Evolutionary conservation across 2,797 vertebrate genomes (phyloP), one percentile per base, ranked within the genome.

Genomic region (Emydoidea blandingii): DNA sequence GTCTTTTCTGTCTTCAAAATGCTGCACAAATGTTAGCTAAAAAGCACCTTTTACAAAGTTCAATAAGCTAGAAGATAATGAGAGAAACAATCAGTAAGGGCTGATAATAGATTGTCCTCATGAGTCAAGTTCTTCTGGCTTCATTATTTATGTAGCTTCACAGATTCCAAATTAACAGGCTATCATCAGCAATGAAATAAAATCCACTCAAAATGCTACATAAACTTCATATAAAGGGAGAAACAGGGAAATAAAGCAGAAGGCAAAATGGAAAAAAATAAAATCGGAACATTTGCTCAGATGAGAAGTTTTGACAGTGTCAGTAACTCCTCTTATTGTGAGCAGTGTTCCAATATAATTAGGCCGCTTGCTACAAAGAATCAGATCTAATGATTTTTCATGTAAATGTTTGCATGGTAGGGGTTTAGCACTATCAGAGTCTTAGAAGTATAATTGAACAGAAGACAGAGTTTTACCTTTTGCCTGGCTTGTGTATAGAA

Each of bases 291-390:
- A 86, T 91, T 74, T 94, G 85, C 87, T 52, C 21, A 44, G 31
- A 90, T 81, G 29, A 76, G 65, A 72, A 37, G 8, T 74, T 96
- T 91, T 90, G 85, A 87, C 87, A 81, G 54, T 88, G 49, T 92
- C 90, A 82, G 86, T 85, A 94, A 47, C 31, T 92, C 81, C 29
- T 89, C 29, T n/a, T 85, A 37, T 82, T 95, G 62, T 11, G 2
- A 91, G 53, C 82, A 87, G 54, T 86, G 82, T 9, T 91, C 85
- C 80, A 52, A 19, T 85, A 81, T 86, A 89, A 94, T 94, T 88
- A 92, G 79, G 34, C 50, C 91, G 29, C 21, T 3, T 49, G 34
- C 85, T 88, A 88, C 57, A 88, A 84, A 84, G 31, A 87, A 56
- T 94, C 85, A 89, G 85, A 92, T 54, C 47, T 79, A 74, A 83